Conservation (phyloP, 2,797 vertebrate genomes). For the Chiroxiphia lanceolata region DNA sequence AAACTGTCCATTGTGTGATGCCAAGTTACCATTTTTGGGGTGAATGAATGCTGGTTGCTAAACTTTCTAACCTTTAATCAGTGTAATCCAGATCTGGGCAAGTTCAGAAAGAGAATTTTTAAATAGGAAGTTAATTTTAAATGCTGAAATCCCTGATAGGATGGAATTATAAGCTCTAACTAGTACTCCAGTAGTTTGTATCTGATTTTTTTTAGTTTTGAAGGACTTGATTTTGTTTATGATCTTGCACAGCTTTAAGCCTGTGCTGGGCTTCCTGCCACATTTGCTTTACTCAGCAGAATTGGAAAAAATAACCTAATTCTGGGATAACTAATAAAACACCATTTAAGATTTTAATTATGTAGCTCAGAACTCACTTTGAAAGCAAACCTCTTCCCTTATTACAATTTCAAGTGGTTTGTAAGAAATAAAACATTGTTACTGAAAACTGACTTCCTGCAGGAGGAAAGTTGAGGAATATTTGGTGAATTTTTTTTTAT, state of each 20-base stretch:
- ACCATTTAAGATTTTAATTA: background rate
- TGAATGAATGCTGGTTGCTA: background rate
- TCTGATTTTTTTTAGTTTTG: background rate
- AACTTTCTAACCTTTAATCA: background rate
- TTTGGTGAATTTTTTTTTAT: background rate
- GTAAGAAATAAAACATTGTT: background rate
- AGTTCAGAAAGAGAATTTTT: background rate
- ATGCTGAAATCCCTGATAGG: background rate
- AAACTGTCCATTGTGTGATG: background rate
- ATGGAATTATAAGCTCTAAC: background rate
- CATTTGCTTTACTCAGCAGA: background rate
- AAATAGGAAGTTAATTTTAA: background rate
- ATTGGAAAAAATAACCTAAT: background rate
- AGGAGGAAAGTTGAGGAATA: background rate
- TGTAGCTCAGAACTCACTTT: background rate
- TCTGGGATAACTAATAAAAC: background rate
- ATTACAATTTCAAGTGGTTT: background rate
- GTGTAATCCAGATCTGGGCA: background rate
- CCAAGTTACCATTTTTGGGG: background rate
- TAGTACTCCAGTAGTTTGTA: background rate
- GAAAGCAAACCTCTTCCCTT: background rate
- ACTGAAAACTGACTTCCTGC: background rate
- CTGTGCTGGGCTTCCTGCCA: background rate
- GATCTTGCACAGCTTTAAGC: background rate
- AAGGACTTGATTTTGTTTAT: background rate